phyloP scores from a whole-genome alignment of 2,113 vertebrate genomes.

The Xyrauchen texanus region DNA sequence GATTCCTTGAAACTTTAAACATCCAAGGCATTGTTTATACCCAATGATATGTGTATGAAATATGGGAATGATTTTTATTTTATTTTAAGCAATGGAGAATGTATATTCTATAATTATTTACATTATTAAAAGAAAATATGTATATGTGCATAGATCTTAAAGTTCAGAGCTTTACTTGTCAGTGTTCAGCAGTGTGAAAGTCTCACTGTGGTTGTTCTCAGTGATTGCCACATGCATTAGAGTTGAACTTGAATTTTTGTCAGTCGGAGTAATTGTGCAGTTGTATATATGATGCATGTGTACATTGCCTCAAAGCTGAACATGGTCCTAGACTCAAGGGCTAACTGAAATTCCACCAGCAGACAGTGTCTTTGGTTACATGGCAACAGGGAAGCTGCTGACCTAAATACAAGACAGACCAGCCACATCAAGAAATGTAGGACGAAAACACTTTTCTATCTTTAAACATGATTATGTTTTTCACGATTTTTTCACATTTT shows the following conservation, averaged over 20 bases:
- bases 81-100: too few relatives aligned
- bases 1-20: too few relatives aligned
- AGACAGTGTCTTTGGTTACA: slow-evolving; percentile 8
- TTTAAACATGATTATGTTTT: too few relatives aligned
- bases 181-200: background rate
- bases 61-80: too few relatives aligned
- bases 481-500: too few relatives aligned
- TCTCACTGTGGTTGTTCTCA: background rate
- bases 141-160: too few relatives aligned
- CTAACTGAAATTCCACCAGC: background rate
- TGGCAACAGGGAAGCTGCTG: slow-evolving; percentile 26
- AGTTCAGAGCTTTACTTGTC: too few relatives aligned
- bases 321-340: background rate
- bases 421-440: slow-evolving; percentile 23
- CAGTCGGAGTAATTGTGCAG: background rate
- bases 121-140: too few relatives aligned
- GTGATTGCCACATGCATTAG: background rate
- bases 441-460: background rate
- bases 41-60: too few relatives aligned
- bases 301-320: background rate
- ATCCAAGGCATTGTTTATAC: too few relatives aligned
- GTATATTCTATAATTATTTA: too few relatives aligned
- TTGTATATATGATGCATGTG: background rate
- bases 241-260: background rate
- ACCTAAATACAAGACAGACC: slow-evolving; percentile 21